Percentiles rank a stretch among this genome's conserved stretches.
Conservation (phyloP, 2,797 vertebrate genomes). For the Oophaga sylvatica region DNA sequence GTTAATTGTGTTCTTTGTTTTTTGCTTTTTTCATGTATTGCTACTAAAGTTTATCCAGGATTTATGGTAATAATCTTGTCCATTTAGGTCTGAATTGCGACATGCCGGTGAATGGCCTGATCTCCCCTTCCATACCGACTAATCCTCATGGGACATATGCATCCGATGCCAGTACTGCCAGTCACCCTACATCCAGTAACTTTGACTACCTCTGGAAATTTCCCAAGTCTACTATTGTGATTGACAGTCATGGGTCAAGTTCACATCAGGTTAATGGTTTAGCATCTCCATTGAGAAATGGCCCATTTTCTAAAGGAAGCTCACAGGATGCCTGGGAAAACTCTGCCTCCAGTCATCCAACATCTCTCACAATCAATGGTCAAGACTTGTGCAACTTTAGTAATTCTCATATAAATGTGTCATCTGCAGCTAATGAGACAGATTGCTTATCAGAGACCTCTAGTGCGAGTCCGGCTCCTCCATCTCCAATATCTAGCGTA, state of each 20-base stretch:
- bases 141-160: conserved; percentile 85
- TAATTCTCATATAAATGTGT: conserved; percentile 76
- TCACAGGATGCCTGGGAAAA: conserved; percentile 89
- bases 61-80: not conserved
- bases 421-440: conserved; percentile 71
- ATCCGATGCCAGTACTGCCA: conserved; percentile 74
- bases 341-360: conserved; percentile 75
- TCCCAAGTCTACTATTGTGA: conserved; percentile 85
- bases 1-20: too few relatives aligned
- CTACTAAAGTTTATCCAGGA: not conserved
- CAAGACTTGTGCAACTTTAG: conserved; percentile 82
- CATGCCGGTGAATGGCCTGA: conserved; percentile 94
- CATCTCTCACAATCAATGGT: conserved; percentile 77
- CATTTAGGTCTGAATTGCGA: conserved; percentile 91
- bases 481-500: conserved; percentile 70
- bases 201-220: conserved; percentile 95
- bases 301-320: conserved; percentile 63
- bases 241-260: conserved; percentile 83
- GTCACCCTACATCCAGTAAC: conserved; percentile 62
- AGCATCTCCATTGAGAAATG: conserved; percentile 68
- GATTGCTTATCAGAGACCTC: conserved; percentile 74
- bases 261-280: conserved; percentile 89
- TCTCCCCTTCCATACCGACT: conserved; percentile 71
- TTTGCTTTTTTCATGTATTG: not conserved
- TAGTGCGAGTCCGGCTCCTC: conserved; percentile 76